Percentiles rank a stretch among this genome's conserved stretches.
phyloP scores from a whole-genome alignment of 1,140 invertebrate species.

The Platyscapa corneri region DNA sequence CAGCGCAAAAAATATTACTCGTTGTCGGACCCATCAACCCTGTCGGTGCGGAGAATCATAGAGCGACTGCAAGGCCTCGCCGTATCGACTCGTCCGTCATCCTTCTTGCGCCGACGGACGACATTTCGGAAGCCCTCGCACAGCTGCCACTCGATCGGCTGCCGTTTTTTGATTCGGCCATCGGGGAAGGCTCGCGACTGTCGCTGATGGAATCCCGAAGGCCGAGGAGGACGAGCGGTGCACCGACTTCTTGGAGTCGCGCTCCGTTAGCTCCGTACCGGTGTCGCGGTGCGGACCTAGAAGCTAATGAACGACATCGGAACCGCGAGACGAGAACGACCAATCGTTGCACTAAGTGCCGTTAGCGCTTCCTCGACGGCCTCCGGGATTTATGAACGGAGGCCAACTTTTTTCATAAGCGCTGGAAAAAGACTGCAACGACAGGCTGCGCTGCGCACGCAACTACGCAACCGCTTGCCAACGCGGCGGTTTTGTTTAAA shows the following conservation, averaged over 20 bases:
- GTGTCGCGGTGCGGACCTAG: too few species aligned
- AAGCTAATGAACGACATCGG: too few species aligned
- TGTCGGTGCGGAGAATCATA: background rate
- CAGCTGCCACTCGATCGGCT: background rate
- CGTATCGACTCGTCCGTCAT: background rate
- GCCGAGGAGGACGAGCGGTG: too few species aligned
- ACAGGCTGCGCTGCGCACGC: too few species aligned
- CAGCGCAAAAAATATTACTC: background rate
- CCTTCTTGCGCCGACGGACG: background rate
- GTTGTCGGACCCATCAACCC: too few species aligned
- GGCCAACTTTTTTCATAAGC: background rate
- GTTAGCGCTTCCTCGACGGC: background rate
- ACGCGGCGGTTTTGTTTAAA: too few species aligned
- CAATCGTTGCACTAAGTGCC: background rate
- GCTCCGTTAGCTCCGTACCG: too few species aligned
- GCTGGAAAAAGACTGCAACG: too few species aligned
- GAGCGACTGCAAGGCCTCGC: background rate
- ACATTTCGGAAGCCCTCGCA: background rate
- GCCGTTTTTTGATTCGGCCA: background rate
- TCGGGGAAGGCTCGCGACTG: background rate
- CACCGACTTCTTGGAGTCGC: too few species aligned
- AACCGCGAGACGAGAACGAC: too few species aligned
- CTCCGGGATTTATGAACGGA: background rate
- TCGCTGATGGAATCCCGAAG: too few species aligned
- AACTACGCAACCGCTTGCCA: too few species aligned